Evolutionary conservation across 1,140 invertebrate species (phyloP).

Genomic region (Neodiprion fabricii): DNA sequence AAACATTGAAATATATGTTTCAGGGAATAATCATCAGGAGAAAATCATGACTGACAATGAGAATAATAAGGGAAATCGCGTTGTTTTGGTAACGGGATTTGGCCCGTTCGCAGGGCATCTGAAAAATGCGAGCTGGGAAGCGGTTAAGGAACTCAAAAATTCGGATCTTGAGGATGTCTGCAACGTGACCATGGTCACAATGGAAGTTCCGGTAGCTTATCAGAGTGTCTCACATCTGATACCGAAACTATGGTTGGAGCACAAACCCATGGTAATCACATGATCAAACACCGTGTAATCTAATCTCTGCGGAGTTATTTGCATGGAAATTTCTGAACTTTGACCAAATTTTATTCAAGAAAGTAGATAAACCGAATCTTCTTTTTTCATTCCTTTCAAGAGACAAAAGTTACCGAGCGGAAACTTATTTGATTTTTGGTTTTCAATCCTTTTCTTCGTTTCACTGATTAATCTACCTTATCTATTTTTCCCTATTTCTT

Average conservation of each 20-base stretch:
- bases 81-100: constrained; percentile 72
- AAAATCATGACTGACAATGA: background rate
- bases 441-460: no score
- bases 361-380: no score
- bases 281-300: constrained; percentile 10
- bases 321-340: constrained; percentile 12
- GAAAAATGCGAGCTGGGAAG: constrained; percentile 81
- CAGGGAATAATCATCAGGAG: no score
- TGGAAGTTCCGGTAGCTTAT: constrained; percentile 74
- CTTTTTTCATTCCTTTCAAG: no score
- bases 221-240: constrained; percentile 66
- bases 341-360: no score
- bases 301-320: background rate
- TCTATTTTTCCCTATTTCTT: constrained; percentile 27
- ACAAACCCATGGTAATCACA: constrained; percentile 68
- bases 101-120: constrained; percentile 73
- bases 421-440: no score
- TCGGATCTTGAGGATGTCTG: constrained; percentile 54
- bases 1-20: no score
- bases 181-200: constrained; percentile 64
- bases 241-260: constrained; percentile 69
- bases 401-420: no score
- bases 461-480: no score
- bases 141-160: constrained; percentile 65
- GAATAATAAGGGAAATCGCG: constrained; percentile 6